These are phyloP conservation scores for Limnodromus scolopaceus DNA, from an alignment of 2,797 vertebrate genomes.

Conservation along the genomic window DNA sequence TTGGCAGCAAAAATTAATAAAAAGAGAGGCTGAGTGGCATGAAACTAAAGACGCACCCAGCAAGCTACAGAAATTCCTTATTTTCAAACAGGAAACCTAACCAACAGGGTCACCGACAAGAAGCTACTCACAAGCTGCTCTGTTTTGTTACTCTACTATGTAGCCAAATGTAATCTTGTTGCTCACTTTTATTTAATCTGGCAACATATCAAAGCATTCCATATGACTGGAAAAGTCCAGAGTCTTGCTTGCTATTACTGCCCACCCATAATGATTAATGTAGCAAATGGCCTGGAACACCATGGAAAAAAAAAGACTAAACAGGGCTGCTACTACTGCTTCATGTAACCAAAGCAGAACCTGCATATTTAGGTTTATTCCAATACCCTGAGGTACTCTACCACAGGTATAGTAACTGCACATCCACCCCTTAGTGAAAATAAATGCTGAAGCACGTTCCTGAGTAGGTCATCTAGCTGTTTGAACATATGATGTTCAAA, in stretches of 20 bases:
- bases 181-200: not conserved
- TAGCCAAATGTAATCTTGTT: not conserved
- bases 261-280: not conserved
- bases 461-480: not conserved
- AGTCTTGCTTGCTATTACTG: not conserved
- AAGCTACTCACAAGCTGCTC: not conserved
- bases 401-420: not conserved
- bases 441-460: not conserved
- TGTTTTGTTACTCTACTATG: not conserved
- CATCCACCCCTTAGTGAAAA: not conserved
- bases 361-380: not conserved
- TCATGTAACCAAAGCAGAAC: not conserved
- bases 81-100: not conserved
- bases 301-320: not conserved
- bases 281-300: not conserved
- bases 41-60: not conserved
- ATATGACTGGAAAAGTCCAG: not conserved
- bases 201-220: not conserved
- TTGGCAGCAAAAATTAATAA: not conserved
- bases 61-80: not conserved
- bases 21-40: not conserved
- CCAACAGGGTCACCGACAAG: accelerated
- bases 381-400: not conserved
- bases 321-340: not conserved
- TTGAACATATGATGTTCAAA: not conserved